These are phyloP conservation scores for Enteromius anoplus DNA, from an alignment of 2,797 vertebrate species.

Conservation along the genomic window DNA sequence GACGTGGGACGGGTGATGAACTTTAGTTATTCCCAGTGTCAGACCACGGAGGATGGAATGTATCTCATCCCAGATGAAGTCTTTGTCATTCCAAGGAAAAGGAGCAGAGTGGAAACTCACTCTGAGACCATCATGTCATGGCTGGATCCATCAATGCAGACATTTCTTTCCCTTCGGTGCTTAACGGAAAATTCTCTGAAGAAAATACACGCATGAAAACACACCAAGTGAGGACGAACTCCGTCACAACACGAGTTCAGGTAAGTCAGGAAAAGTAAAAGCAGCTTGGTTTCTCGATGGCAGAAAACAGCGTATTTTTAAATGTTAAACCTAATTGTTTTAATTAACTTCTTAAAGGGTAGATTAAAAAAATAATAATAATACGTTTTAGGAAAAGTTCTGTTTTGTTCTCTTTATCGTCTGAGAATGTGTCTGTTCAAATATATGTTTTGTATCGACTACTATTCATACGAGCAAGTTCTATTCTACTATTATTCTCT, in stretches of 20 bases:
- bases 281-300: neutral
- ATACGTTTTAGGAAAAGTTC: neutral
- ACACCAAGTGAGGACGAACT: conserved; percentile 77
- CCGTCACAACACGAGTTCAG: conserved; percentile 82
- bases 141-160: conserved; percentile 81
- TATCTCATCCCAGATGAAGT: conserved; percentile 87
- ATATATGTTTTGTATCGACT: neutral
- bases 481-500: too few species aligned
- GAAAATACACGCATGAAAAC: conserved; percentile 84
- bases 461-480: too few species aligned
- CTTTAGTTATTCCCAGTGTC: conserved; percentile 80
- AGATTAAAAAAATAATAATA: neutral
- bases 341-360: neutral
- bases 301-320: neutral
- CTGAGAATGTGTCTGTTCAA: neutral
- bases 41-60: conserved; percentile 83
- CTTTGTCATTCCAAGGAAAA: conserved; percentile 83
- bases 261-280: conserved; percentile 62
- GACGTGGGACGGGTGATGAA: conserved; percentile 87
- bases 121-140: conserved; percentile 86
- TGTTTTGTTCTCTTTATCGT: neutral
- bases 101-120: conserved; percentile 83
- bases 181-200: conserved; percentile 84
- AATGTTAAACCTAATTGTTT: neutral
- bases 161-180: conserved; percentile 67